These are phyloP conservation scores for Tetragnatha versicolor DNA, from an alignment of 1,140 invertebrate genomes.

Conservation along the genomic window DNA sequence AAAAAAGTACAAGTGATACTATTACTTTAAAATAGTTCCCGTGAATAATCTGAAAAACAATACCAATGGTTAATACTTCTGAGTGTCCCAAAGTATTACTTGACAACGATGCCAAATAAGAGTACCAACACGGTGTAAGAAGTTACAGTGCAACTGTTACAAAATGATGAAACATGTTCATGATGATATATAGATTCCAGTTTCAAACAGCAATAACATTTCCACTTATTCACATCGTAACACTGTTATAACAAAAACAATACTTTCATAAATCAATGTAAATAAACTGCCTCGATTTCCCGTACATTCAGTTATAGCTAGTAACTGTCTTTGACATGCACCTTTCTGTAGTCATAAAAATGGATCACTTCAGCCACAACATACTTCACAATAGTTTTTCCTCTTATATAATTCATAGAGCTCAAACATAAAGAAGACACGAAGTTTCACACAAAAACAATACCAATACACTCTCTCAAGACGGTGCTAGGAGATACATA, in stretches of 20 bases:
- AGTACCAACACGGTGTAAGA: too few relatives aligned
- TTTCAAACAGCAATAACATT: slow-evolving; percentile 41
- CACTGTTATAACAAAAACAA: neutral
- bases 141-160: neutral
- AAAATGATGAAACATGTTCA: slow-evolving; percentile 13
- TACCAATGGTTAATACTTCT: neutral
- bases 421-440: neutral
- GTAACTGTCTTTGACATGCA: slow-evolving; percentile 3
- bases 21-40: neutral
- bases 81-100: too few relatives aligned
- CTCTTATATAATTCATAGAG: neutral
- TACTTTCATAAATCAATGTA: neutral
- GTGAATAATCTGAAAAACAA: neutral
- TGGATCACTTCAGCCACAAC: neutral
- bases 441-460: slow-evolving; percentile 2
- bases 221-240: slow-evolving; percentile 8
- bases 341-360: too few relatives aligned
- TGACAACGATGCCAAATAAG: neutral
- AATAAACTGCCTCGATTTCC: neutral
- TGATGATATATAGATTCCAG: slow-evolving; percentile 34
- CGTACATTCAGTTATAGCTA: slow-evolving; percentile 1
- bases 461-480: neutral
- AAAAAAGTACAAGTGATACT: too few relatives aligned
- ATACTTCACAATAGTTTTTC: neutral
- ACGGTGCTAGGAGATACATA: slow-evolving; percentile 19